Evolutionary conservation across 2,888 invertebrate genomes (phyloP).

Genomic region (Therioaphis trifolii): DNA sequence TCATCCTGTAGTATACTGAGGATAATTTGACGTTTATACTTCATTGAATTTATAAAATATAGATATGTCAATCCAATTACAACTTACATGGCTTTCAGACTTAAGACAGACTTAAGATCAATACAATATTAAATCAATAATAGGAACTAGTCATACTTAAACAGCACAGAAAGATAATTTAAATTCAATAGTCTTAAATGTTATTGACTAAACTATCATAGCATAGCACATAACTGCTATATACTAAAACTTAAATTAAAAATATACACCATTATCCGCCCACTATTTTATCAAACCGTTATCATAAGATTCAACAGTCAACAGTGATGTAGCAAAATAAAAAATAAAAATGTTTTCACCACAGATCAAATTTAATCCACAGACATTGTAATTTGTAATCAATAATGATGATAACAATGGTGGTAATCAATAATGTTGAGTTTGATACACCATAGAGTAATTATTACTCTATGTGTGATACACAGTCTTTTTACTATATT

Average conservation of each 20-base stretch:
- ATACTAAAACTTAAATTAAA: constrained; percentile 35
- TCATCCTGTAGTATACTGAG: not conserved
- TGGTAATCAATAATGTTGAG: too few species aligned
- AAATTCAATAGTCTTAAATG: not conserved
- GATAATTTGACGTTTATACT: not conserved
- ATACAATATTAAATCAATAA: not conserved
- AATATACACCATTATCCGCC: constrained; percentile 46
- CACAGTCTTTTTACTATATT: too few species aligned
- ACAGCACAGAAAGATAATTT: not conserved
- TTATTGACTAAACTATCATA: not conserved
- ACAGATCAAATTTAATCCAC: too few species aligned
- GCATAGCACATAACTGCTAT: not conserved
- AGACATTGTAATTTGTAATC: too few species aligned
- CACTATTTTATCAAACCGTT: constrained; percentile 45
- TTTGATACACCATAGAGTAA: too few species aligned
- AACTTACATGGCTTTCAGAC: constrained; percentile 22
- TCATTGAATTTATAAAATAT: not conserved
- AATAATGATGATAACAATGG: too few species aligned
- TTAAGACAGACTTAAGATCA: not conserved
- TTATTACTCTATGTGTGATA: too few species aligned
- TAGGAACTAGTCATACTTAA: not conserved
- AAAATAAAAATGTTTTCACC: too few species aligned
- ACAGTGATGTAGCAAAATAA: not conserved
- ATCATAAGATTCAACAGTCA: not conserved
- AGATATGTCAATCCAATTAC: not conserved